Base-by-base conservation (phyloP, 2,888 invertebrate species). In the Latrodectus elegans region DNA sequence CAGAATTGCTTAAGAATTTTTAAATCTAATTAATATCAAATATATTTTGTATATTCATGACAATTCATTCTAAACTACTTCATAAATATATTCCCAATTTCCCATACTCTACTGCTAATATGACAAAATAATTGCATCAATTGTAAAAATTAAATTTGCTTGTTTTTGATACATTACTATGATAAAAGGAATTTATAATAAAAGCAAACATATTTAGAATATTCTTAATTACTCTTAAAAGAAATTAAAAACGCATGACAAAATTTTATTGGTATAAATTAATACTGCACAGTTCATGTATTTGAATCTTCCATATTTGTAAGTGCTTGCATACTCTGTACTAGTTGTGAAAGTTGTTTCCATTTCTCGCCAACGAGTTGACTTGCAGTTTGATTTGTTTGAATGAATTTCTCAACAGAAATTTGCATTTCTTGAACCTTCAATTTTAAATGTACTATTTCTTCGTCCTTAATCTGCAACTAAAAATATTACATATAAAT, bases 361-460 rank as follows among this genome's bases (percentile, higher is more conserved):
- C 84, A 84, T 11, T 83, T 49, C 52, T 88, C 82, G 49, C 88
- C 88, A 10, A 77, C 84, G 38, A 88, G 53, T 9, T 71, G 75
- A 8, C 74, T 79, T 10, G 88, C 88, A n/a, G 84, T 75, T 38
- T 84, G 84, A 51, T 64, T 84, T 4, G 55, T 80, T 65, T 88
- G 88, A 15, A 88, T 80, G 70, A 88, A 88, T 70, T 88, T 83
- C 64, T 88, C 88, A 0, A 88, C 88, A 65, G 88, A 88, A 26
- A 88, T 64, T 22, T 88, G 84, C 88, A 88, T 88, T 75, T 88
- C 88, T 70, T 84, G 83, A 22, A 88, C 88, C 52, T 88, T 88
- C 9, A 79, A 80, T n/a, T 88, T 88, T 17, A 88, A 75, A 68
- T 53, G 76, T 14, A 77, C 10, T 12, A 88, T 71, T 84, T 88